Evolutionary conservation across 2,113 vertebrate species (phyloP).

Genomic region (Felis chaus): DNA sequence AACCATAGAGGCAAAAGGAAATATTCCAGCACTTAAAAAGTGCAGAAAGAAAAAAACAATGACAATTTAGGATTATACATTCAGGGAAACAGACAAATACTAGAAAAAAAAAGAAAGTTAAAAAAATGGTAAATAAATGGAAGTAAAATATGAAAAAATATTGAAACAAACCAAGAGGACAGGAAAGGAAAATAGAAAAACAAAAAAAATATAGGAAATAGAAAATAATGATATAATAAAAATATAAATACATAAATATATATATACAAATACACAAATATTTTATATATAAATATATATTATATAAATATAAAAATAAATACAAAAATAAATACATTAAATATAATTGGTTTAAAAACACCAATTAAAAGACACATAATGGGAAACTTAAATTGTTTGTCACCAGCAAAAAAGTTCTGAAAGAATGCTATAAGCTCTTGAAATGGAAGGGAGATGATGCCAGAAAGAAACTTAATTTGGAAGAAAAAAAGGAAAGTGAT

Average conservation of each 20-base stretch:
- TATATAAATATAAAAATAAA: too few species aligned
- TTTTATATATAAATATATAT: too few species aligned
- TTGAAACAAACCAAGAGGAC: neutral
- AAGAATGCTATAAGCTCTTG: neutral
- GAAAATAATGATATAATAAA: neutral
- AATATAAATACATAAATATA: neutral
- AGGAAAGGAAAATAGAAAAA: neutral
- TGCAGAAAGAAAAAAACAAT: neutral
- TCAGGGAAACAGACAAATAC: neutral
- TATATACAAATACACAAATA: too few species aligned
- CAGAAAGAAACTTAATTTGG: neutral
- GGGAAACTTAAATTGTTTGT: neutral
- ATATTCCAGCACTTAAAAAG: neutral
- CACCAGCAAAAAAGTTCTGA: too few species aligned
- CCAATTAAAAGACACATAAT: neutral
- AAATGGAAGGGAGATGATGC: neutral
- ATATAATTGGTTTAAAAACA: neutral
- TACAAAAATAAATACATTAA: neutral
- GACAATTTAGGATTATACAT: neutral
- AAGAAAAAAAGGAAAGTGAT: neutral
- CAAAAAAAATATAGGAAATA: neutral
- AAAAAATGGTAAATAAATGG: neutral
- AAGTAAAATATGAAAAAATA: neutral
- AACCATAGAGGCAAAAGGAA: neutral
- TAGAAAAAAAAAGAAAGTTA: neutral